A percentile compares a stretch with the other conserved stretches of the same genome.
Conservation (phyloP, 2,797 vertebrate genomes). For the Salmo trutta region DNA sequence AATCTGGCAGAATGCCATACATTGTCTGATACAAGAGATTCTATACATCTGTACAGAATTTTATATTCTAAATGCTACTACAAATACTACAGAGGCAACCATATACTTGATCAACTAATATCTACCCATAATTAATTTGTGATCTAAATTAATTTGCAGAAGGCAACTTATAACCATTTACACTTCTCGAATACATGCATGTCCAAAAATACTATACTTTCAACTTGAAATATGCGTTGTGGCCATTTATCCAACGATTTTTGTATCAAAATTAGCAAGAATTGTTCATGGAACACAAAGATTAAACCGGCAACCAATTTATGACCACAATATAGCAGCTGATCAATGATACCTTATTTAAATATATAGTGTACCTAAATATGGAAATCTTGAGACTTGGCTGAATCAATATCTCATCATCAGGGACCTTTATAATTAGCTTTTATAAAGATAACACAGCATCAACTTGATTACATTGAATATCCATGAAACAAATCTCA, state of each 20-base stretch:
- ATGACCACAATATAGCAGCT: not conserved
- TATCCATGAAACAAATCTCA: not conserved
- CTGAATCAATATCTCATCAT: not conserved
- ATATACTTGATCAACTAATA: not conserved
- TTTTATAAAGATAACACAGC: not conserved
- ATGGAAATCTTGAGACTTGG: not conserved
- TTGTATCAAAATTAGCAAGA: slow-evolving; percentile 6
- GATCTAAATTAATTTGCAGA: not conserved
- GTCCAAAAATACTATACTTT: slow-evolving; percentile 9
- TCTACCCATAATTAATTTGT: not conserved
- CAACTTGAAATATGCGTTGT: not conserved
- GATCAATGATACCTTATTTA: not conserved
- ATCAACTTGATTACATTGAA: not conserved
- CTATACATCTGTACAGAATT: not conserved
- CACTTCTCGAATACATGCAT: slow-evolving; percentile 2
- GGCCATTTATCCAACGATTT: slow-evolving; percentile 27
- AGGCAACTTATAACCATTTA: not conserved
- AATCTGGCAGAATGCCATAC: not conserved
- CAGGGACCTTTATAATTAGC: not conserved
- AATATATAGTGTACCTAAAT: not conserved
- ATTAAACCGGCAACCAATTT: not conserved
- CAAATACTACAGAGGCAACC: not conserved
- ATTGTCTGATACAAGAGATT: not conserved
- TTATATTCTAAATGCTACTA: not conserved
- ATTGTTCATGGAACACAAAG: slow-evolving; percentile 10